Base-by-base conservation (phyloP, 1,140 invertebrate genomes). In the Drosophila lacteicornis region DNA sequence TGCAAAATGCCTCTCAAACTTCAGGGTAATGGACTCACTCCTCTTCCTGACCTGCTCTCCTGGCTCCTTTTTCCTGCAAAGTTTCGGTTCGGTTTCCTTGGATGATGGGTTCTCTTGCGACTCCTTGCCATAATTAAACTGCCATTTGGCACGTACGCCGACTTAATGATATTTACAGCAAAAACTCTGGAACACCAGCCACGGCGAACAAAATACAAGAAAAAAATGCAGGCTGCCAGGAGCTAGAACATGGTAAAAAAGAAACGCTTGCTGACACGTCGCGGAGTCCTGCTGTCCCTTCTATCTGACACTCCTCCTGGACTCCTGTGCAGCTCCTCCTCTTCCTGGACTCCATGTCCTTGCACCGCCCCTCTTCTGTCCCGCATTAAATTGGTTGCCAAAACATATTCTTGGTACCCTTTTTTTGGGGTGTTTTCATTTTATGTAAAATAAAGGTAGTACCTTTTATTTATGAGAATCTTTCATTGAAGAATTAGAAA, bases 161-260 rank as follows among this genome's bases (percentile, higher is more conserved):
- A 84, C 81, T 80, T 84, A 84, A 84, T 84, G 82, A 71, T 84
- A 84, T 84, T 84, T 84, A 84, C 81, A 85, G 75, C 77, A 80
- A 77, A 83, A 84, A 69, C 77, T 68, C 47, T 22, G 47, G 33
- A 62, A 17, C 58, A 68, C 49, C 51, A 75, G 73, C 55, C 45
- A 56, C 71, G 51, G 47, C 19, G 38, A 53, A 42, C 17, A 53
- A 15, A n/a, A 22, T n/a, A 33, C 19, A 63, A 43, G 25, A 36
- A 40, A 53, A 40, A 13, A 19, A 12, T 33, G 36, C 38, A 25
- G 42, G 11, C 19, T 45, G 62, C 57, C 40, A 45, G 57, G 13
- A 50, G 40, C 49, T 46, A 68, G 67, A 47, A 70, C 67, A 68
- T 70, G 67, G 47, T 62, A 56, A 6, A 33, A 62, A 57, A 56